Evolutionary conservation across 2,113 vertebrate species (phyloP), one percentile per base, ranked within the genome.

Genomic region (Psettodes erumei): DNA sequence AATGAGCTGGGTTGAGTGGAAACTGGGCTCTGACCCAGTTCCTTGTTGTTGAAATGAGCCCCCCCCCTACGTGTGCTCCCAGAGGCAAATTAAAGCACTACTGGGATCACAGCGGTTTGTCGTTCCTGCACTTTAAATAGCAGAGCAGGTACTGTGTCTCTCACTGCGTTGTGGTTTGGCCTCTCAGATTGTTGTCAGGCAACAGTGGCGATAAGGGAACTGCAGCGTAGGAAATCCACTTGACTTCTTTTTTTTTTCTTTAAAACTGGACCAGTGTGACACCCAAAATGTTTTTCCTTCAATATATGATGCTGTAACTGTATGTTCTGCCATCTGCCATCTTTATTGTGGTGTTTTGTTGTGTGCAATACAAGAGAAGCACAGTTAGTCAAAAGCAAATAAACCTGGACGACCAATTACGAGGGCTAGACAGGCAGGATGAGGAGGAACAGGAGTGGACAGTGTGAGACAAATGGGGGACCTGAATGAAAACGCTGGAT

Each of bases 331-430:
- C 72, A 89, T 94, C 88, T 65, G 91, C 92, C 93, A 93, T 94
- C 92, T 95, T 94, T 82, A 94, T 94, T 93, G 94, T 97, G 94
- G 93, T 94, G 92, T 95, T 94, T 89, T 83, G 92, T 94, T 94
- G 91, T 93, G 94, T 94, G 95, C 94, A 85, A 91, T 92, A 93
- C 95, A 93, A 95, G 92, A 93, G 91, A 95, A 96, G 93, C 82
- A 81, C 91, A 93, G 91, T 92, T 95, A 91, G 84, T 89, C 85
- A 66, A 91, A 93, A 84, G 76, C 90, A 93, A 93, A 95, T 96
- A 96, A 97, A 95, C 95, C 96, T 96, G 96, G 95, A 96, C 85
- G 92, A 91, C 88, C 73, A 70, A 64, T 83, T 61, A 72, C n/a
- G 61, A 71, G 64, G 48, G 58, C 62, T 54, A 21, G 59, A 64